A percentile compares a stretch with the other conserved stretches of the same genome.
phyloP scores from a whole-genome alignment of 2,888 invertebrate species.

The Watsonalla binaria region DNA sequence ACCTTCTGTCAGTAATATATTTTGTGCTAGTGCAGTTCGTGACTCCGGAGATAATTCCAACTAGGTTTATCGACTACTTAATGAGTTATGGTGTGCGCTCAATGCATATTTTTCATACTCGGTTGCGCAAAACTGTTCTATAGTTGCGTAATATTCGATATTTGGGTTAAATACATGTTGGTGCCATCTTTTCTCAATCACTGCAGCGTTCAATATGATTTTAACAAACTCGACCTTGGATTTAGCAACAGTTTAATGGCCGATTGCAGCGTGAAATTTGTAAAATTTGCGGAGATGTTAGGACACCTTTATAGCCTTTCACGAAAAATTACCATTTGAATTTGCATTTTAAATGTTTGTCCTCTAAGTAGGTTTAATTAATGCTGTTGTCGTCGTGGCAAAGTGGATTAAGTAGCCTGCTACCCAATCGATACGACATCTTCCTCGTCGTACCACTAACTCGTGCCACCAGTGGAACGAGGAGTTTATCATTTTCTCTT shows the following conservation, averaged over 20 bases:
- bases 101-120: neutral
- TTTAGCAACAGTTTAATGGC: neutral
- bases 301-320: neutral
- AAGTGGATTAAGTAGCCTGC: too few relatives aligned
- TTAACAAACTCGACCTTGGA: neutral
- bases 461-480: too few relatives aligned
- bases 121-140: slow-evolving; percentile 2
- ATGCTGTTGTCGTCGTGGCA: too few relatives aligned
- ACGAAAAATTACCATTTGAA: neutral
- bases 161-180: neutral
- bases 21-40: neutral
- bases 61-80: slow-evolving; percentile 7
- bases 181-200: neutral
- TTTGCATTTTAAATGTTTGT: neutral
- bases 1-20: too few relatives aligned
- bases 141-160: neutral
- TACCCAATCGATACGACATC: too few relatives aligned
- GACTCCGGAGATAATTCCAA: slow-evolving; percentile 3
- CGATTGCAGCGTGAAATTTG: neutral
- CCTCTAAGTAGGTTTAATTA: too few relatives aligned
- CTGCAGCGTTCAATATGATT: neutral
- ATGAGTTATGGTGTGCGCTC: slow-evolving; percentile 1
- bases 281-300: neutral
- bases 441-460: too few relatives aligned
- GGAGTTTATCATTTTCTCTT: too few relatives aligned